Percentiles rank a stretch among this genome's conserved stretches.
These are phyloP conservation scores for Drosophila neonasuta DNA, from an alignment of 2,888 invertebrate species.

Conservation along the genomic window DNA sequence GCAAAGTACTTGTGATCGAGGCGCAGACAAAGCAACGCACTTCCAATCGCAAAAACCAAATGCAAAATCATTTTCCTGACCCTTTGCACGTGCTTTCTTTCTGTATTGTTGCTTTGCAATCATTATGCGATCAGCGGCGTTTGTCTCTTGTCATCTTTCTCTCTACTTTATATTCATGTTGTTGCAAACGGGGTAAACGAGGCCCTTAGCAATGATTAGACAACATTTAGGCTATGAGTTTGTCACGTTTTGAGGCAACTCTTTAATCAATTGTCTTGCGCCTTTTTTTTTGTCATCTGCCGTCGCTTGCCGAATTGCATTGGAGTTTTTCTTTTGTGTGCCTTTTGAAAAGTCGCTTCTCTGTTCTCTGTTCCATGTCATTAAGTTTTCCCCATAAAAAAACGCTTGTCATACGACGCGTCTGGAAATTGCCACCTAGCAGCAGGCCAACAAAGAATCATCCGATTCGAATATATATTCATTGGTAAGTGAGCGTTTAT, in stretches of 20 bases:
- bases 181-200: conserved; percentile 18
- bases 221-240: conserved; percentile 54
- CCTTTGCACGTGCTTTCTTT: conserved; percentile 65
- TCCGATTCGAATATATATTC: conserved; percentile 11
- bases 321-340: conserved; percentile 28
- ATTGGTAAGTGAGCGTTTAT: conserved; percentile 68
- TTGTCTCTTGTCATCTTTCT: conserved; percentile 52
- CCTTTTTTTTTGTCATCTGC: conserved; percentile 37
- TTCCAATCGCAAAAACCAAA: conserved; percentile 19
- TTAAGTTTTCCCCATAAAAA: conserved; percentile 61
- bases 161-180: conserved; percentile 60
- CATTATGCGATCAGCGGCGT: conserved; percentile 47
- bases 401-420: conserved; percentile 53
- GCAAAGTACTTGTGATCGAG: conserved; percentile 69
- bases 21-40: conserved; percentile 25
- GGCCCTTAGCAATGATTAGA: conserved; percentile 54
- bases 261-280: conserved; percentile 62
- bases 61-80: conserved; percentile 57
- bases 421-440: conserved; percentile 30
- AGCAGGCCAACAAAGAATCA: conserved; percentile 50
- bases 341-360: conserved; percentile 25
- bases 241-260: conserved; percentile 61
- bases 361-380: conserved; percentile 57
- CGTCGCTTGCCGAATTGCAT: conserved; percentile 24
- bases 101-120: conserved; percentile 46